These are phyloP conservation scores for Lamproptera curius DNA, from an alignment of 2,888 invertebrate species.

Conservation along the genomic window DNA sequence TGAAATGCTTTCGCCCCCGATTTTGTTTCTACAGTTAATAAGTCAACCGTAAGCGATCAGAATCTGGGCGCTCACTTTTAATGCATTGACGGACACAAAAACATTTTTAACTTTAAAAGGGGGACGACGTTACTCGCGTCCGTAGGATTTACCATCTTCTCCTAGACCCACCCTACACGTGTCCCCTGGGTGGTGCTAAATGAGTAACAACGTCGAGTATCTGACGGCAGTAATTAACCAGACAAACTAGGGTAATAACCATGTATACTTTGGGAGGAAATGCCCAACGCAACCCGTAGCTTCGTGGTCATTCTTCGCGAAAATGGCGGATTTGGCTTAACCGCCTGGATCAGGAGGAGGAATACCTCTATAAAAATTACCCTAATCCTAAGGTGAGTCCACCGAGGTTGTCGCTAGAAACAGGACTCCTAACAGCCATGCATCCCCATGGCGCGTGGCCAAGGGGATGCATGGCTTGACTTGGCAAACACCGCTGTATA, in stretches of 20 bases:
- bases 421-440: too few relatives aligned
- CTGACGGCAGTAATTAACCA: not conserved
- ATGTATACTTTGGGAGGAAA: not conserved
- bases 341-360: constrained; percentile 20
- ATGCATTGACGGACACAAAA: too few relatives aligned
- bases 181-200: not conserved
- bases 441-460: too few relatives aligned
- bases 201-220: not conserved
- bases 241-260: not conserved
- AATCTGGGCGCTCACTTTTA: too few relatives aligned
- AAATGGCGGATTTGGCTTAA: not conserved
- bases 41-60: too few relatives aligned
- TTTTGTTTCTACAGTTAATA: too few relatives aligned
- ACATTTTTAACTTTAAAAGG: too few relatives aligned
- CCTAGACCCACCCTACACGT: not conserved
- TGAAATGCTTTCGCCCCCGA: too few relatives aligned
- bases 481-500: not conserved
- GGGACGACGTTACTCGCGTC: not conserved
- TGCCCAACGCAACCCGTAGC: not conserved
- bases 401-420: too few relatives aligned
- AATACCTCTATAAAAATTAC: constrained; percentile 24
- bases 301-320: too few relatives aligned
- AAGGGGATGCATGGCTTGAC: too few relatives aligned
- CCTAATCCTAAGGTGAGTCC: constrained; percentile 26
- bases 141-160: not conserved